Conservation (phyloP, 2,888 invertebrate genomes). For the Microctonus brassicae region DNA sequence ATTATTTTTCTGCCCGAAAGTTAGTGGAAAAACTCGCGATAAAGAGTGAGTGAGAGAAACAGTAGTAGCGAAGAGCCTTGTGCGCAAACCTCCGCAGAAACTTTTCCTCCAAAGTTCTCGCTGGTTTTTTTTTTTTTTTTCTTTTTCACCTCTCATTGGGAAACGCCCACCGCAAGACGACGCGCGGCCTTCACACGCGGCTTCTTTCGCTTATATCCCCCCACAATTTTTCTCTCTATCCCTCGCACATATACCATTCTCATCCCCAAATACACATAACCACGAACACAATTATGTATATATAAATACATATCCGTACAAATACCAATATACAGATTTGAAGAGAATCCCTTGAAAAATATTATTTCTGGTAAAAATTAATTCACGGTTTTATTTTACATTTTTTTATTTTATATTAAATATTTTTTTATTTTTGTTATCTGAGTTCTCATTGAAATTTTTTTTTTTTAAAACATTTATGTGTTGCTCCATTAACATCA, state of each 20-base stretch:
- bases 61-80: background rate
- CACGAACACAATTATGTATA: no score
- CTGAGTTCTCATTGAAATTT: background rate
- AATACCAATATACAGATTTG: no score
- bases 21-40: background rate
- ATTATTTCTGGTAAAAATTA: background rate
- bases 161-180: background rate
- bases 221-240: background rate
- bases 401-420: background rate
- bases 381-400: background rate
- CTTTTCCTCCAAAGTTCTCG: no score
- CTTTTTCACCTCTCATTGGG: background rate
- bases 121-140: no score
- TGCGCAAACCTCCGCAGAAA: background rate
- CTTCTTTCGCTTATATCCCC: background rate
- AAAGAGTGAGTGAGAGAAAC: background rate
- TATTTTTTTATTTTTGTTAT: background rate
- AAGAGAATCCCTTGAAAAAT: constrained; percentile 8
- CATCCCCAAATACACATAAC: background rate
- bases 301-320: no score
- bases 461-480: constrained; percentile 20
- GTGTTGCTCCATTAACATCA: constrained; percentile 14
- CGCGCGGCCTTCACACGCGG: constrained; percentile 4
- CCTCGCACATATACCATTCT: background rate
- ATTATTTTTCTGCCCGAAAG: constrained; percentile 32